A percentile compares a stretch with the other conserved stretches of the same genome.
These are phyloP conservation scores for Lasioglossum zephyrum DNA, from an alignment of 2,888 invertebrate genomes.

Conservation along the genomic window DNA sequence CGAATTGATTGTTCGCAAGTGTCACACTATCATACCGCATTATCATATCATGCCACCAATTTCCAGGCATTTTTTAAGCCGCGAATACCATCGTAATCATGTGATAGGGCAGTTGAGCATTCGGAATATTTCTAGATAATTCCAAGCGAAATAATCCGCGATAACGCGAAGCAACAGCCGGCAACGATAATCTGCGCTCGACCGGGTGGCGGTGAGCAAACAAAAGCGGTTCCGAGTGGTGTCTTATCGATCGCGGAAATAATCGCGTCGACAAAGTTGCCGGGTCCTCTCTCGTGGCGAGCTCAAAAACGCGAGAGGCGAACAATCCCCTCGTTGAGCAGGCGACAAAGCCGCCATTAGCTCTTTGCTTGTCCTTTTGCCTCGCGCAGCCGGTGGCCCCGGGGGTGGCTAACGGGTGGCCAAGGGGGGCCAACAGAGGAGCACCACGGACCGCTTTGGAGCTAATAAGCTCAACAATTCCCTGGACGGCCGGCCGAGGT, in stretches of 20 bases:
- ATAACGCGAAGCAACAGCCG: neutral
- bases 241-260: constrained; percentile 1
- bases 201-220: neutral
- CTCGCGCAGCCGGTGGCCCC: neutral
- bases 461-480: constrained; percentile 80
- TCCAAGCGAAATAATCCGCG: neutral
- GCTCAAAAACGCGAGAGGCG: neutral
- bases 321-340: constrained; percentile 22
- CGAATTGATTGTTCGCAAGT: neutral
- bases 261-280: constrained; percentile 14
- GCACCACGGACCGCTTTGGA: constrained; percentile 57
- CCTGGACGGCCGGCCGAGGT: constrained; percentile 70
- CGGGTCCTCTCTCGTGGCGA: neutral
- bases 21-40: neutral
- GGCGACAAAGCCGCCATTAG: constrained; percentile 38
- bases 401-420: neutral
- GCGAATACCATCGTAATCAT: neutral
- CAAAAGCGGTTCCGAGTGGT: neutral
- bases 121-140: neutral
- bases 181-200: neutral
- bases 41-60: neutral
- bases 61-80: neutral
- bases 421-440: neutral
- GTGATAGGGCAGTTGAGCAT: neutral
- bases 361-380: constrained; percentile 43